Conservation (phyloP, 2,888 invertebrate species). For the Nemoura dubitans region DNA sequence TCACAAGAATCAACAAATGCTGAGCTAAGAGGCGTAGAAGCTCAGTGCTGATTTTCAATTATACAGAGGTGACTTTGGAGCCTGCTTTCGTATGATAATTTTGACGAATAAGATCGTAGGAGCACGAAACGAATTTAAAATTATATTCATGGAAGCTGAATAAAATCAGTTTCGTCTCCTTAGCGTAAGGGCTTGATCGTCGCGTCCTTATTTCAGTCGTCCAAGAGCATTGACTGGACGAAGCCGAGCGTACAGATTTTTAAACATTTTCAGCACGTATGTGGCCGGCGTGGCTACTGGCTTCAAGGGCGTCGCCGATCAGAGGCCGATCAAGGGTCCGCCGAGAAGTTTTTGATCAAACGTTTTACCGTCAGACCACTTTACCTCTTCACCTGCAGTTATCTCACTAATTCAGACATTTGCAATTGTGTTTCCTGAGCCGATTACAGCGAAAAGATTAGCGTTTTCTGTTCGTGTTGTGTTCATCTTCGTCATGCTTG, state of each 20-base stretch:
- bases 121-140: background rate
- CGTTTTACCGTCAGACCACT: background rate
- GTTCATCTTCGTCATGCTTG: background rate
- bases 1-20: too few species aligned
- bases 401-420: background rate
- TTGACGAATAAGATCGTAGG: background rate
- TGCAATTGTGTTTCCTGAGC: background rate
- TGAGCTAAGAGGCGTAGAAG: background rate
- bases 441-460: background rate
- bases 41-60: background rate
- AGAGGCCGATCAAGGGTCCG: constrained; percentile 28
- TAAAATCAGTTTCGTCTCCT: background rate
- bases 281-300: constrained; percentile 26
- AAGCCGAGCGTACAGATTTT: background rate
- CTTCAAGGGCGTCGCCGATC: constrained; percentile 25
- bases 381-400: background rate
- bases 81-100: background rate
- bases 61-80: background rate
- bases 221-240: background rate
- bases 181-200: background rate
- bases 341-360: background rate
- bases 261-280: constrained; percentile 39
- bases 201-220: background rate
- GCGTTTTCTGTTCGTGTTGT: background rate
- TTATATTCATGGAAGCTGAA: background rate